A percentile compares a stretch with the other conserved stretches of the same genome.
phyloP scores from a whole-genome alignment of 2,113 vertebrate species.

The Pomatorhinus ruficollis region DNA sequence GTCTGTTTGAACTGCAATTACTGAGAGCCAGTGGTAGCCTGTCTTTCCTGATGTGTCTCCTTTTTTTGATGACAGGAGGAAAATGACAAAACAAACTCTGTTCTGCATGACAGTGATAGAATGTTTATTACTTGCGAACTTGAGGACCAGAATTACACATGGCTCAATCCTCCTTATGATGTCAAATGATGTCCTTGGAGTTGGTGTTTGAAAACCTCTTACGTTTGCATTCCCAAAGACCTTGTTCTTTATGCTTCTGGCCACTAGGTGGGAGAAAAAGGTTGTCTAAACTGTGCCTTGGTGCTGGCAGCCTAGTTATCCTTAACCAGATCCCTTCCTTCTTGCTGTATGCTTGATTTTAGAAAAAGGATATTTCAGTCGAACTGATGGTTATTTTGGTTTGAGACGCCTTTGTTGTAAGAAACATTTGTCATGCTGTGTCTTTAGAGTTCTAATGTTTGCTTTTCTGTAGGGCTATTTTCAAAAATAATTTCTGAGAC shows the following conservation, averaged over 20 bases:
- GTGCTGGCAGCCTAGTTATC: not conserved
- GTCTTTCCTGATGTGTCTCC: not conserved
- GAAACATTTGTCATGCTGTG: not conserved
- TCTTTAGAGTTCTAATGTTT: not conserved
- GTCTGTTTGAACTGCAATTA: not conserved
- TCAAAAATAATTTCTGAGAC: not conserved
- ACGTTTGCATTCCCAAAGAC: not conserved
- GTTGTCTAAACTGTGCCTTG: slow-evolving; percentile 63
- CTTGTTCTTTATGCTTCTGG: slow-evolving; percentile 67
- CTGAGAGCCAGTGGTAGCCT: not conserved
- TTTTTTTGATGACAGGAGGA: not conserved
- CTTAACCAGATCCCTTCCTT: not conserved
- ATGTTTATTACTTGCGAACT: not conserved
- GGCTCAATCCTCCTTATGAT: not conserved
- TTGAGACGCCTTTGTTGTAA: not conserved
- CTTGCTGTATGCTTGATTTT: not conserved
- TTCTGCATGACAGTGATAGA: not conserved
- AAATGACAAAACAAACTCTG: not conserved
- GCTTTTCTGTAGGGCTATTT: not conserved
- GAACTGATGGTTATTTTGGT: not conserved
- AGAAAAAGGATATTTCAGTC: not conserved
- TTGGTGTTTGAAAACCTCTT: not conserved
- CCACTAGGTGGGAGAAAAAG: slow-evolving; percentile 82
- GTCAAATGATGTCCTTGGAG: not conserved
- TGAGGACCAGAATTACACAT: not conserved